Conservation (phyloP, 23 tunicate genomes). For the Halocynthia roretzi region DNA sequence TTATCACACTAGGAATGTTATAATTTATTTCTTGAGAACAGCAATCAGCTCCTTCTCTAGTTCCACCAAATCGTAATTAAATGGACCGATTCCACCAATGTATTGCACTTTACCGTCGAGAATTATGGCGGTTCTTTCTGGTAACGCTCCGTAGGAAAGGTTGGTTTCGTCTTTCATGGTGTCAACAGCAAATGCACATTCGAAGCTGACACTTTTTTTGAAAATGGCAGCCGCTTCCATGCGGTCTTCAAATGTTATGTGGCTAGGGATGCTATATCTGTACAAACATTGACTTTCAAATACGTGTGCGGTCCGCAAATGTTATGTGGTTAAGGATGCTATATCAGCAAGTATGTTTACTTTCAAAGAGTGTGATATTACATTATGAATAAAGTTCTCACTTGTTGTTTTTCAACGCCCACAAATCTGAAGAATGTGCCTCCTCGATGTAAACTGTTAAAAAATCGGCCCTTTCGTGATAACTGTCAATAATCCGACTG, state of each 20-base stretch:
- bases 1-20: too few species aligned
- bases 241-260: slow-evolving; percentile 29
- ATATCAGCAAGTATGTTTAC: background rate
- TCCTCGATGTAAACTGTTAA: slow-evolving; percentile 48
- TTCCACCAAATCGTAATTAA: too few species aligned
- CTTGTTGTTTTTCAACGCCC: slow-evolving; percentile 44
- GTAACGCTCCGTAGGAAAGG: slow-evolving; percentile 33
- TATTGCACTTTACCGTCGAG: slow-evolving; percentile 15
- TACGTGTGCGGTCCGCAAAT: background rate
- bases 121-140: slow-evolving; percentile 47
- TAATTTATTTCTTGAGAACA: too few species aligned
- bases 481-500: slow-evolving; percentile 3
- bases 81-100: slow-evolving; percentile 59
- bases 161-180: slow-evolving; percentile 42
- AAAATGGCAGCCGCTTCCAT: slow-evolving; percentile 28
- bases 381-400: background rate
- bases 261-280: slow-evolving; percentile 30
- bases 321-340: background rate
- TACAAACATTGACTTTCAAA: background rate
- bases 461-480: slow-evolving; percentile 27
- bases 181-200: slow-evolving; percentile 29
- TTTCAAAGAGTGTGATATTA: background rate
- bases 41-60: too few species aligned
- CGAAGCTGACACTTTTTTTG: slow-evolving; percentile 2
- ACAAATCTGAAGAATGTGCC: slow-evolving; percentile 37